Percentiles rank a stretch among this genome's conserved stretches.
These are phyloP conservation scores for Ormia ochracea DNA, from an alignment of 2,888 invertebrate species.

Conservation along the genomic window DNA sequence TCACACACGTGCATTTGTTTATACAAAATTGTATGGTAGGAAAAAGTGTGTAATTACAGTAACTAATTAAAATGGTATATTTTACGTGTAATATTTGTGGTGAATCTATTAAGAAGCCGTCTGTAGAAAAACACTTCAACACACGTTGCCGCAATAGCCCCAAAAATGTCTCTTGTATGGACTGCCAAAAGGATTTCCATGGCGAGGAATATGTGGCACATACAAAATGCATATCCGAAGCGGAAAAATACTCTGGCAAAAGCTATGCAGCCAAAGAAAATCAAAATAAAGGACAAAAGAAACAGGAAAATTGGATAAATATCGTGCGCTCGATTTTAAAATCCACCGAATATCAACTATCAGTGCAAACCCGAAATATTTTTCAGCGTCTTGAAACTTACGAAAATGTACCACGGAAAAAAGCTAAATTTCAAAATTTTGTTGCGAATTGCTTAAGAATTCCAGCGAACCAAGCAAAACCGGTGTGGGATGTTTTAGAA, in stretches of 20 bases:
- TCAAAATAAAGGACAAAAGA: conserved; percentile 89
- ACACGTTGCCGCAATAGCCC: conserved; percentile 83
- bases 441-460: conserved; percentile 81
- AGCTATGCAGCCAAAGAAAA: conserved; percentile 83
- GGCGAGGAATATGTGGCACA: conserved; percentile 87
- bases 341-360: conserved; percentile 69
- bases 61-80: conserved; percentile 86
- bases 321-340: conserved; percentile 73
- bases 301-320: conserved; percentile 88
- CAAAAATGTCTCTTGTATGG: conserved; percentile 91
- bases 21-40: neutral
- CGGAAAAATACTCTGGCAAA: conserved; percentile 91
- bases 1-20: conserved; percentile 63
- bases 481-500: conserved; percentile 81
- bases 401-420: conserved; percentile 91
- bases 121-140: conserved; percentile 91
- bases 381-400: conserved; percentile 83
- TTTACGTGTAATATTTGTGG: conserved; percentile 96
- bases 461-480: conserved; percentile 81
- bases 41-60: no score
- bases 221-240: conserved; percentile 90
- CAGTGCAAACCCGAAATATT: conserved; percentile 79
- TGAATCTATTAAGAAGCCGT: conserved; percentile 91
- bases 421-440: conserved; percentile 88
- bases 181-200: conserved; percentile 93